These are phyloP conservation scores for Enteromius mattozi DNA, from an alignment of 2,797 vertebrate species.

Conservation along the genomic window DNA sequence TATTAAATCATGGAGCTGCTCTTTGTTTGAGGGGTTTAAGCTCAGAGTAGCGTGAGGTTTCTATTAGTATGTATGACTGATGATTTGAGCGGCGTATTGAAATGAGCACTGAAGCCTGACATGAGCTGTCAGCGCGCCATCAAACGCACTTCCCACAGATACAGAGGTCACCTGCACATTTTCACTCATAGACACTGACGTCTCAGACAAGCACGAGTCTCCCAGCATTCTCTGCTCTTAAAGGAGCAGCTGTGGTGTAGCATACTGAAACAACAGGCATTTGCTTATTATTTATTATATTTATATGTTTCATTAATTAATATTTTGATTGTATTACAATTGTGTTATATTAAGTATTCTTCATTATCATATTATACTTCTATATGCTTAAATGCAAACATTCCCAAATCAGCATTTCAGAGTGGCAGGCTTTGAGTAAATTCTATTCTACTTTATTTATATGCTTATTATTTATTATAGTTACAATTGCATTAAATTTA, in stretches of 20 bases:
- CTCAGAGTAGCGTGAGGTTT: conserved; percentile 29
- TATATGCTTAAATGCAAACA: neutral
- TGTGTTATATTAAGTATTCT: neutral
- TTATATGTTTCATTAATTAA: neutral
- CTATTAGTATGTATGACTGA: conserved; percentile 58
- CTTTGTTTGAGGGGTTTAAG: neutral
- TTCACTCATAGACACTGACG: conserved; percentile 44
- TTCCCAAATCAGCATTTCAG: neutral
- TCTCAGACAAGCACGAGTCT: conserved; percentile 2
- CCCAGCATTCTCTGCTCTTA: conserved; percentile 25
- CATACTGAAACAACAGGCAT: neutral
- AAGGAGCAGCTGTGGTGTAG: neutral
- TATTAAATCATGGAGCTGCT: conserved; percentile 2
- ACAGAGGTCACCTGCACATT: conserved; percentile 55
- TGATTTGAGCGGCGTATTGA: conserved; percentile 49
- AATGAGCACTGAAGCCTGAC: conserved; percentile 55
- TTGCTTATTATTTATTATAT: no score
- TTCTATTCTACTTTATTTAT: neutral
- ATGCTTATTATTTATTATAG: neutral
- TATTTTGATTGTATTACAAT: neutral
- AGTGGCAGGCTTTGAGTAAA: neutral
- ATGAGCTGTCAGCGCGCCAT: conserved; percentile 53
- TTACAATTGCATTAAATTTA: neutral
- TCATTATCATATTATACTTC: neutral
- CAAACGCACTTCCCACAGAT: conserved; percentile 46